Evolutionary conservation across 2,888 invertebrate species (phyloP).

Genomic region (Microctonus hyperodae): DNA sequence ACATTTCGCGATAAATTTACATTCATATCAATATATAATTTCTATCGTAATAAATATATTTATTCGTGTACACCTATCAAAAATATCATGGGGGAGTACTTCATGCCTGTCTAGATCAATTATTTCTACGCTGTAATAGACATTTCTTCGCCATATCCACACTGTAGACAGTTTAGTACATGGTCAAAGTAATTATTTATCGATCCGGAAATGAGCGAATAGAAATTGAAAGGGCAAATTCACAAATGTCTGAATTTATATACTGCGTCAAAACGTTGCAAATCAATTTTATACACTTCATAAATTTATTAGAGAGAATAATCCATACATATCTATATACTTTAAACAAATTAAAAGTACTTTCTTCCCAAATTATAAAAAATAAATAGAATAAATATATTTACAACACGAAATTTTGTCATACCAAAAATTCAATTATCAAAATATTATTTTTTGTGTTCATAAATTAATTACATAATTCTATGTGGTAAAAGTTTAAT

Average conservation of each 20-base stretch:
- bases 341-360: neutral
- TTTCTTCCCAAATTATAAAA: too few species aligned
- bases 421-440: too few species aligned
- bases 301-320: neutral
- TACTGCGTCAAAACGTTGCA: constrained; percentile 11
- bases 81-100: neutral
- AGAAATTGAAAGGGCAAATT: constrained; percentile 21
- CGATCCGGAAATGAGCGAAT: constrained; percentile 27
- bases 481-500: neutral
- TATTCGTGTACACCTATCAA: neutral
- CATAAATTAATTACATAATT: neutral
- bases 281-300: constrained; percentile 21
- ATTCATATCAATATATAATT: too few species aligned
- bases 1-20: too few species aligned
- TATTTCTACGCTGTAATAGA: constrained; percentile 26
- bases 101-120: constrained; percentile 24
- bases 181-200: constrained; percentile 29
- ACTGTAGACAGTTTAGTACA: constrained; percentile 19
- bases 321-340: neutral
- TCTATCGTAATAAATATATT: too few species aligned
- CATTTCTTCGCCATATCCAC: constrained; percentile 7
- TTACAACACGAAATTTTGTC: too few species aligned
- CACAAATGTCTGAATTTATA: constrained; percentile 17
- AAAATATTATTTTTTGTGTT: too few species aligned
- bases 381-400: too few species aligned